phyloP scores from a whole-genome alignment of 2,797 vertebrate species.

The Diglossa cyanea region DNA sequence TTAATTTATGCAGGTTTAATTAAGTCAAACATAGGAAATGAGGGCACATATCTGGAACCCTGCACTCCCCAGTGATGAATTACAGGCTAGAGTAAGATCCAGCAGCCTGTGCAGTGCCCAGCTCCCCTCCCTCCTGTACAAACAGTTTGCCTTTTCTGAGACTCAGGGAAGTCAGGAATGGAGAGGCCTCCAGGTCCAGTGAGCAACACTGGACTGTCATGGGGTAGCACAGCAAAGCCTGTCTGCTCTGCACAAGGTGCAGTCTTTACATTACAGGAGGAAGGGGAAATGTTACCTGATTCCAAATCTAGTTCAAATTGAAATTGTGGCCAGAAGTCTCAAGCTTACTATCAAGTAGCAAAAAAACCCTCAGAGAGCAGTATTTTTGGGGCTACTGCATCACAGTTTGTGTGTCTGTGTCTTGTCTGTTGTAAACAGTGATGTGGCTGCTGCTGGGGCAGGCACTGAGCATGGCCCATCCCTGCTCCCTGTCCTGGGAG shows the following conservation, averaged over 20 bases:
- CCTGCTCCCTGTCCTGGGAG: not conserved
- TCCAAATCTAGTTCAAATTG: not conserved
- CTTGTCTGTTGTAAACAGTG: not conserved
- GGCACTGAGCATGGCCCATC: not conserved
- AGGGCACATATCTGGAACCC: not conserved
- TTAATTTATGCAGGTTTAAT: not conserved
- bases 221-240: not conserved
- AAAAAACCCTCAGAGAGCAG: accelerated
- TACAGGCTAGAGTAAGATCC: not conserved
- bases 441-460: not conserved
- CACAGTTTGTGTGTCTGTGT: not conserved
- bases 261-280: not conserved
- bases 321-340: not conserved
- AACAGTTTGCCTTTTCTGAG: not conserved
- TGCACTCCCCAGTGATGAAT: not conserved
- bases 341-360: not conserved
- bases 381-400: not conserved
- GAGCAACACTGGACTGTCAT: not conserved
- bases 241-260: not conserved
- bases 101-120: not conserved
- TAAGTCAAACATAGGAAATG: not conserved
- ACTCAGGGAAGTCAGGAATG: not conserved
- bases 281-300: not conserved
- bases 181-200: not conserved
- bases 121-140: not conserved